Evolutionary conservation across 2,797 vertebrate species (phyloP), one percentile per base, ranked within the genome.

Genomic region (Eospalax fontanierii): DNA sequence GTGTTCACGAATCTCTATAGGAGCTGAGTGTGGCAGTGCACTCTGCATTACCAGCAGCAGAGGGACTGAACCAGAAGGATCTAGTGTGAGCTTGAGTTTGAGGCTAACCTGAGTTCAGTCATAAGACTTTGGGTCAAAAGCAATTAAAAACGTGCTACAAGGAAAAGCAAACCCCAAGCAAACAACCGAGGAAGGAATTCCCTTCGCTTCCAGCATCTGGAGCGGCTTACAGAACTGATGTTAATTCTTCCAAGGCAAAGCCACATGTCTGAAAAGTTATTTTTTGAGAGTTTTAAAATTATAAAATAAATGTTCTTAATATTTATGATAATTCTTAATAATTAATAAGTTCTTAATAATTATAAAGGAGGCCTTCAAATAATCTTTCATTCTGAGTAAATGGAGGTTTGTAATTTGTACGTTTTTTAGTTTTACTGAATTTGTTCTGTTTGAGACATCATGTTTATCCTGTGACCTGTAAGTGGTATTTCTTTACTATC

Each of bases 221-320:
- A 85, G 38, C 66, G 33, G 63, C 57, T 40, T 59, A 30, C 38
- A 81, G 18, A 74, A 71, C 65, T 90, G 38, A 0, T 26, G 15
- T 40, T 84, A 90, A 79, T 35, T 68, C 28, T 73, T 40, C 70
- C 38, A 65, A 82, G 54, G 22, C 70, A 16, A 96, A 94, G 70
- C 10, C 14, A 33, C 9, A 2, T 40, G 35, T 4, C 7, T 38
- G 21, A 11, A 50, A 28, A 63, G 19, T 33, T 91, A 35, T 28
- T 73, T 83, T 40, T 87, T n/a, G 30, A 40, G 35, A 85, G 40
- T 74, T 40, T 92, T 68, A 38, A 59, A 86, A 14, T 54, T 68
- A 87, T 35, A 4, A 88, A 57, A 50, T 80, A 22, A 80, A 46
- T 68, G 84, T 70, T 24, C 21, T 70, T 57, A 80, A 80, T 75